Conservation (phyloP, 1,140 invertebrate genomes). For the Trichogramma pretiosum region DNA sequence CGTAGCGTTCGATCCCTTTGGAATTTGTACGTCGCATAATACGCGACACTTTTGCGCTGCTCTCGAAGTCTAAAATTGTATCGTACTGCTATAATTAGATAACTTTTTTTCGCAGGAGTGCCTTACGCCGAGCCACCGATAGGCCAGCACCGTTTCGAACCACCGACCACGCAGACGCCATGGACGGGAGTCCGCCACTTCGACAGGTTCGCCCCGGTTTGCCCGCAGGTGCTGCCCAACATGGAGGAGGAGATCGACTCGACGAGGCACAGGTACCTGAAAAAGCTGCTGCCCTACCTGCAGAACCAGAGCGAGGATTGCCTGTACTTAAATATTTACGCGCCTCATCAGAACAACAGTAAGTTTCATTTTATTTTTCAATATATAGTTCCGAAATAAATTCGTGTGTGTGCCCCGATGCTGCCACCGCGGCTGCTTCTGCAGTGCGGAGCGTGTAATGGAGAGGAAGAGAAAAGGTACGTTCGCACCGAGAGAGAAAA, state of each 20-base stretch:
- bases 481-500: too few species aligned
- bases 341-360: conserved; percentile 63
- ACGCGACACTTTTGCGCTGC: too few species aligned
- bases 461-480: too few species aligned
- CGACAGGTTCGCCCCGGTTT: conserved; percentile 70
- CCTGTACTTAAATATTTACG: conserved; percentile 85
- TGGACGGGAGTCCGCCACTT: conserved; percentile 66
- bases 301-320: conserved; percentile 84
- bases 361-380: too few species aligned
- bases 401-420: too few species aligned
- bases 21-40: too few species aligned
- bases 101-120: conserved; percentile 52
- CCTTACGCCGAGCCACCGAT: conserved; percentile 88
- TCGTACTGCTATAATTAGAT: too few species aligned
- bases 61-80: too few species aligned
- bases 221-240: conserved; percentile 68
- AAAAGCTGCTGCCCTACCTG: conserved; percentile 61
- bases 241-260: conserved; percentile 51
- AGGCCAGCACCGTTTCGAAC: conserved; percentile 76
- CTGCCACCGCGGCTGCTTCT: too few species aligned
- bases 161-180: conserved; percentile 61
- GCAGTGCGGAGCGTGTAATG: too few species aligned
- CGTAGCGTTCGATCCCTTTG: too few species aligned
- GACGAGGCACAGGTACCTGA: conserved; percentile 60
- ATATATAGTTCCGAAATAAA: too few species aligned